Conservation (phyloP, 2,113 vertebrate species). For the Stigmatopora nigra region DNA sequence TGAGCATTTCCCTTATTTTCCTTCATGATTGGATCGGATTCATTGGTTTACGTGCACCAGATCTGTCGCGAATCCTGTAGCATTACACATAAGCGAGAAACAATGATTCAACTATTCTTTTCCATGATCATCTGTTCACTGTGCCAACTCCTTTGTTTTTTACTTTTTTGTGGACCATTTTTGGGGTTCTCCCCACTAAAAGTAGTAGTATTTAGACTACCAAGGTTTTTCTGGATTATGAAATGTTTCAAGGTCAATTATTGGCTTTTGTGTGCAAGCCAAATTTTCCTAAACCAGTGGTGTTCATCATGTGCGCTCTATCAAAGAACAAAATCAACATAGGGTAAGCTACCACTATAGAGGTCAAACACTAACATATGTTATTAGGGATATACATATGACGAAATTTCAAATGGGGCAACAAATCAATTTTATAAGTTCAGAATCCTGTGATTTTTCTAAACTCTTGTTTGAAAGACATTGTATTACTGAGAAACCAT, state of each 20-base stretch:
- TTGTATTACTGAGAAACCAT: background rate
- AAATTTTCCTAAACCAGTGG: no score
- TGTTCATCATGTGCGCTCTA: no score
- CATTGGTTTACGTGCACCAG: constrained; percentile 29
- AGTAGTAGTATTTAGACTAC: background rate
- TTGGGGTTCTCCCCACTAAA: background rate
- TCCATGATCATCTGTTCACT: constrained; percentile 29
- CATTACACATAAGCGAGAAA: constrained; percentile 59
- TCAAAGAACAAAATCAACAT: background rate
- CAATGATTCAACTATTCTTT: constrained; percentile 25
- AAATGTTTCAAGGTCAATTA: no score
- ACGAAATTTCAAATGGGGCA: background rate
- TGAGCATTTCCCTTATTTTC: constrained; percentile 4
- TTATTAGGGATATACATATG: background rate
- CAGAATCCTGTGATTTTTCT: no score
- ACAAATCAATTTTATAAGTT: no score
- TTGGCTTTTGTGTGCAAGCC: no score
- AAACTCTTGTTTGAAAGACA: background rate
- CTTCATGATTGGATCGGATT: constrained; percentile 30
- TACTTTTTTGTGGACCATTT: constrained; percentile 6
- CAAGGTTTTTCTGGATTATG: background rate
- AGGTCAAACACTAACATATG: no score
- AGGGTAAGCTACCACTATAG: background rate
- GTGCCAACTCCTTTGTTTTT: constrained; percentile 18
- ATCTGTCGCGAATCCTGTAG: constrained; percentile 69